Evolutionary conservation across 2,888 invertebrate genomes (phyloP), one percentile per base, ranked within the genome.

Genomic region (Carterocephalus palaemon): DNA sequence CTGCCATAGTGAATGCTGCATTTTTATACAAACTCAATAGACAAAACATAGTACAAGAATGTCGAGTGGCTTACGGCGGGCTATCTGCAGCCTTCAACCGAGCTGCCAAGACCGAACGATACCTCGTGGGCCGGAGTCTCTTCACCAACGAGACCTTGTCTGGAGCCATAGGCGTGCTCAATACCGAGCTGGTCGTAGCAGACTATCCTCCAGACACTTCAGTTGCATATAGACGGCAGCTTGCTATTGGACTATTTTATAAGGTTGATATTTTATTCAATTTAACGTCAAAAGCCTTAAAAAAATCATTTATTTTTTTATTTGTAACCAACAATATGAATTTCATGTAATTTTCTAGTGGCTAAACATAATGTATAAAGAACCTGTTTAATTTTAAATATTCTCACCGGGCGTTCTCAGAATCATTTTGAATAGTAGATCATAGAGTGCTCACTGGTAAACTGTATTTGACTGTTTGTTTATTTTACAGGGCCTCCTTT

Each of bases 1-100:
- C 92, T 58, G 93, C 93, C 0, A 88, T 91, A 46, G 90, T 94
- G 0, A 92, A 93, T 60, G 92, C 92, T 7, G 94, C 90, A 4
- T 93, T 94, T 62, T 66, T 91, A 0, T 88, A 91, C 36, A 62
- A 68, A 57, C 34, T 76, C 1, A 46, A 53, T 8, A 9, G 12
- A 2, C 26, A 67, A 48, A 51, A 75, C 50, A 70, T 74, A 8
- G 69, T 88, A 1, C 52, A 65, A 12, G 64, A 66, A 8, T 89
- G 89, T 2, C 68, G 71, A 31, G 77, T 91, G 9, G 85, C 89
- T 1, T 89, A 79, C 50, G 90, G 90, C 6, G 88, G 88, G 15
- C 88, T 91, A 1, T 77, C 75, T 33, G 54, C 78, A 2, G 43
- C 37, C 0, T 65, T 60, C 31, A 52, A 51, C 0, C 56, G 89